Percentiles rank a stretch among this genome's conserved stretches.
Conservation (phyloP, 2,888 invertebrate species). For the Coelinius sp. region DNA sequence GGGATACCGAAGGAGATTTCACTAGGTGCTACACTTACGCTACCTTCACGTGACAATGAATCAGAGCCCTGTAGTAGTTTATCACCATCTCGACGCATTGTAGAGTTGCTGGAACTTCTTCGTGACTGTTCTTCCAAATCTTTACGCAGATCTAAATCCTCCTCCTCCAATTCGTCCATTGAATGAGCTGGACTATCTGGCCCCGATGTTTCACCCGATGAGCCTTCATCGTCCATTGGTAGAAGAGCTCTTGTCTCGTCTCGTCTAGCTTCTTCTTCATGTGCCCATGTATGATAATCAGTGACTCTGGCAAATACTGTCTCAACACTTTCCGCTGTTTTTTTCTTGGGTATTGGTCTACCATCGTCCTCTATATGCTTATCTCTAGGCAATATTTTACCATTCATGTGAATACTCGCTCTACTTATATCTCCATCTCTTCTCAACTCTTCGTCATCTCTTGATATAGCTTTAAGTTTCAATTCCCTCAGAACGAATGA, state of each 20-base stretch:
- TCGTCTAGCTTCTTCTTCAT: conserved; percentile 65
- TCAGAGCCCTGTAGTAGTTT: conserved; percentile 65
- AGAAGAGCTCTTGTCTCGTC: conserved; percentile 58
- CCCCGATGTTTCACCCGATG: conserved; percentile 90
- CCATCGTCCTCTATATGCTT: conserved; percentile 52
- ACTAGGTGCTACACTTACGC: conserved; percentile 69
- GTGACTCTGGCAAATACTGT: conserved; percentile 72
- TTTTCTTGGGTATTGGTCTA: conserved; percentile 64
- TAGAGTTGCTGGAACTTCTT: conserved; percentile 70
- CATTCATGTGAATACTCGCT: conserved; percentile 53
- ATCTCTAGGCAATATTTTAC: conserved; percentile 47
- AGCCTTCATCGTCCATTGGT: conserved; percentile 73
- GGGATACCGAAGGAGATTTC: conserved; percentile 68
- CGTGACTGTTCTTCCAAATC: conserved; percentile 70
- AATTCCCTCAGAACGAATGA: conserved; percentile 84
- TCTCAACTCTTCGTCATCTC: conserved; percentile 46
- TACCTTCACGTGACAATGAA: conserved; percentile 68
- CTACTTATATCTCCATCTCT: conserved; percentile 50
- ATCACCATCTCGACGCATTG: conserved; percentile 61
- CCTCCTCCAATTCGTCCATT: conserved; percentile 80
- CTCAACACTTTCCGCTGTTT: conserved; percentile 65
- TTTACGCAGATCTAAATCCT: conserved; percentile 72
- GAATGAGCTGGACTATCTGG: conserved; percentile 87
- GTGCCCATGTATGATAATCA: conserved; percentile 71
- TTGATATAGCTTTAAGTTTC: conserved; percentile 76